Evolutionary conservation across 2,888 invertebrate species (phyloP), one percentile per base, ranked within the genome.

Genomic region (Mycalesis mineus): DNA sequence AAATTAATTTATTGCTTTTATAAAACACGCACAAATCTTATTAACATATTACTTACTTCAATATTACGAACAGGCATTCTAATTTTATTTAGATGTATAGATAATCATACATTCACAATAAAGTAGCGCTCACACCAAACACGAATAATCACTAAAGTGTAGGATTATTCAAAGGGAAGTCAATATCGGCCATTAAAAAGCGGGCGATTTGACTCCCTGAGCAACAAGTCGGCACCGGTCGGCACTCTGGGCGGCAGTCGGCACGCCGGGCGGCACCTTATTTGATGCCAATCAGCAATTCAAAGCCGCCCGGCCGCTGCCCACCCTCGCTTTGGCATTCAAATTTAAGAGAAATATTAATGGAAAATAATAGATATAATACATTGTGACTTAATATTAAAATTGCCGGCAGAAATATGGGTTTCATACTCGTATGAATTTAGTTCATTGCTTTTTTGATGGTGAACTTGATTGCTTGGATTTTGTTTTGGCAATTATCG

Each of bases 211-310:
- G 65, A 68, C 60, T 73, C 69, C 64, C 68, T 65, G 66, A 72
- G 74, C 75, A 77, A 78, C 75, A 76, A 75, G 75, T 75, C 70
- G 71, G 69, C 66, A 65, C 69, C 66, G 22, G 22, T 65, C n/a
- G n/a, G n/a, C n/a, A n/a, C n/a, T n/a, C n/a, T n/a, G n/a, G n/a
- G n/a, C n/a, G n/a, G n/a, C n/a, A n/a, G n/a, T n/a, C n/a, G n/a
- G n/a, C n/a, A n/a, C n/a, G n/a, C 55, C 60, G 50, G 55, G 58
- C 57, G 65, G 61, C 59, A 61, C 69, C 71, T 70, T 72, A 71
- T 72, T 74, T 70, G 67, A 71, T 68, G 70, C 68, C 73, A 75
- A 77, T 77, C 77, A 75, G 75, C 75, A 75, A 75, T 75, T 75
- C 75, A 75, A 75, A 77, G 62, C 55, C 64, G 67, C 65, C 54